Evolutionary conservation across 2,113 vertebrate species (phyloP).

Genomic region (Triplophysa dalaica): DNA sequence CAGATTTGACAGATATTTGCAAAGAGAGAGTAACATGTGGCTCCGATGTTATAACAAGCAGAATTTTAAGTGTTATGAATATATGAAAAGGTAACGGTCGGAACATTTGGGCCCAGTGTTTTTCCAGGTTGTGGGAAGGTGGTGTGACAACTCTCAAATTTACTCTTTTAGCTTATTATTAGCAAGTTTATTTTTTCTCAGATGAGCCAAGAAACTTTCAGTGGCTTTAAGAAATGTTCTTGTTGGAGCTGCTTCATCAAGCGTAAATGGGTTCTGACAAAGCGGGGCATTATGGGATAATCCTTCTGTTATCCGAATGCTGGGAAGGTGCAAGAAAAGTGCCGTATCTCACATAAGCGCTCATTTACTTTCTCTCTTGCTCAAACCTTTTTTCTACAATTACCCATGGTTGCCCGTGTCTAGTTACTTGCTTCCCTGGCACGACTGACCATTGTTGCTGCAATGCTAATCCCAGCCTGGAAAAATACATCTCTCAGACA

Average conservation of each 20-base stretch:
- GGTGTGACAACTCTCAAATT: constrained; percentile 15
- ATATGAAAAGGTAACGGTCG: neutral
- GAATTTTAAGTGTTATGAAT: neutral
- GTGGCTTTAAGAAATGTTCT: neutral
- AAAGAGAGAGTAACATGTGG: neutral
- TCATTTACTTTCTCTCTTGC: neutral
- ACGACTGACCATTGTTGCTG: constrained; percentile 49
- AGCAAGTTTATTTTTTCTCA: neutral
- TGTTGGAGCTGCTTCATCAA: constrained; percentile 46
- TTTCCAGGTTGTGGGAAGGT: constrained; percentile 3
- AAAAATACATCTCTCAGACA: constrained; percentile 59
- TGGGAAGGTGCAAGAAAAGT: neutral
- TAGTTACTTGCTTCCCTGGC: constrained; percentile 37
- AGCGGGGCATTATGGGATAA: constrained; percentile 53
- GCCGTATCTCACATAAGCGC: neutral
- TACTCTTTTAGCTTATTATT: neutral
- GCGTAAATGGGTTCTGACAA: constrained; percentile 61
- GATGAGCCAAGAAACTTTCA: neutral
- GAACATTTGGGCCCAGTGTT: neutral
- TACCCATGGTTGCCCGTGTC: constrained; percentile 30
- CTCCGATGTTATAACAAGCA: neutral
- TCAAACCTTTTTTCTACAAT: neutral
- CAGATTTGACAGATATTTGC: constrained; percentile 33
- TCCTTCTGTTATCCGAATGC: neutral
- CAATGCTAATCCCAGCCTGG: constrained; percentile 54